Evolutionary conservation across 2,113 vertebrate genomes (phyloP), one percentile per base, ranked within the genome.

Genomic region (Sula dactylatra): DNA sequence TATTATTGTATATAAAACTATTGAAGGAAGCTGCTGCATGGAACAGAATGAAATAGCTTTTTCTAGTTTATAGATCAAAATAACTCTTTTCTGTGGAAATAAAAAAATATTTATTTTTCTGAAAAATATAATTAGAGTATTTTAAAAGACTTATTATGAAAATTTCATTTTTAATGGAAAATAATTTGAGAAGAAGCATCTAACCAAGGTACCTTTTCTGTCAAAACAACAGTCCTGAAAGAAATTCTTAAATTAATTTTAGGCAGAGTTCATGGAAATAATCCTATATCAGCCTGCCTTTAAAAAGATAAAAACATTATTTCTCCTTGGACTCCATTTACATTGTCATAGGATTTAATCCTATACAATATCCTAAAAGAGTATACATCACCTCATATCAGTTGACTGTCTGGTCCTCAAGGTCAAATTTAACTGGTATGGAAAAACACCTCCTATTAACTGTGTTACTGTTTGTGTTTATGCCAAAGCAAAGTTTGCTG

Each of bases 351-450:
- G 17, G 20, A 74, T 79, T 87, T 84, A 67, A 78, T 74, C 12
- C 7, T 54, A 74, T 14, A n/a, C 19, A 74, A 64, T 78, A 70
- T 15, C 29, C 36, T 86, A 62, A 66, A 92, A 70, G 16, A 38
- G 4, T 10, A 78, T 26, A 18, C 6, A 47, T 8, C 7, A 38
- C 24, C 17, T 90, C 42, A 2, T 54, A 61, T 54, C 52, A 49
- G 31, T 44, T 74, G 50, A 86, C 36, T 64, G 64, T 56, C 61
- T 93, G 55, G 17, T 86, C 34, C 34, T 88, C 83, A 95, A 94
- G 86, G 91, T 92, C 66, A 94, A 91, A 96, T 89, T 89, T 91
- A 93, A 89, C 94, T 89, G 77, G 4, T 79, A 64, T 22, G 50
- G 62, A 56, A 89, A 87, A 61, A 36, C 16, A 72, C 12, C 22